Evolutionary conservation across 2,888 invertebrate species (phyloP), one percentile per base, ranked within the genome.

Genomic region (Hetaerina titia): DNA sequence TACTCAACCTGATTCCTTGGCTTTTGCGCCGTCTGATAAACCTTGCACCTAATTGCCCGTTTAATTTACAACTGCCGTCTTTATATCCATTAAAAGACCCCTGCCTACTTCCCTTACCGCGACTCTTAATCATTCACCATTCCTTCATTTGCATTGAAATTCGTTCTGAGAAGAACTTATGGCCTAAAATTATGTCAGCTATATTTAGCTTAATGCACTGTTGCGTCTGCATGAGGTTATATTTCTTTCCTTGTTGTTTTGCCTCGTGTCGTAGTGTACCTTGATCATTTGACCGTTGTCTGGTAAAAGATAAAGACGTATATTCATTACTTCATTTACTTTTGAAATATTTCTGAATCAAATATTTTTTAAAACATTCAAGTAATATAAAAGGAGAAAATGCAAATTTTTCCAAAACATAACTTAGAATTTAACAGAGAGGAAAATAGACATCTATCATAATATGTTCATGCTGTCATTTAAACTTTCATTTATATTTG

Each of bases 171-270:
- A 22, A 31, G 25, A 31, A 31, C 81, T 81, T 81, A 81, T 81
- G 25, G 2, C 31, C 31, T 81, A 15, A 31, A 31, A 31, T 81
- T 81, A 81, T 31, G 9, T 13, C 81, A 22, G 25, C 81, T 81
- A 81, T 81, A 81, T 81, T 31, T 81, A 81, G 81, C 31, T 81
- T 81, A 81, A 81, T 81, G 81, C 81, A 81, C 81, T 81, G 81
- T 81, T 81, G 25, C 81, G 81, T 81, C 81, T 81, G 13, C 81
- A 31, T 15, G 31, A 25, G 31, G 81, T 11, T 22, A 81, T 81
- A 81, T 31, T 31, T 31, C 81, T 81, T 81, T 31, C 31, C 5
- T 11, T 22, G 81, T 9, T 5, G 2, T 81, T 69, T 31, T 81
- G 31, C 81, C 81, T 31, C 81, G 22, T 31, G 45, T 4, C 45